Evolutionary conservation across 2,113 vertebrate species (phyloP), one percentile per base, ranked within the genome.

Genomic region (Oplegnathus fasciatus): DNA sequence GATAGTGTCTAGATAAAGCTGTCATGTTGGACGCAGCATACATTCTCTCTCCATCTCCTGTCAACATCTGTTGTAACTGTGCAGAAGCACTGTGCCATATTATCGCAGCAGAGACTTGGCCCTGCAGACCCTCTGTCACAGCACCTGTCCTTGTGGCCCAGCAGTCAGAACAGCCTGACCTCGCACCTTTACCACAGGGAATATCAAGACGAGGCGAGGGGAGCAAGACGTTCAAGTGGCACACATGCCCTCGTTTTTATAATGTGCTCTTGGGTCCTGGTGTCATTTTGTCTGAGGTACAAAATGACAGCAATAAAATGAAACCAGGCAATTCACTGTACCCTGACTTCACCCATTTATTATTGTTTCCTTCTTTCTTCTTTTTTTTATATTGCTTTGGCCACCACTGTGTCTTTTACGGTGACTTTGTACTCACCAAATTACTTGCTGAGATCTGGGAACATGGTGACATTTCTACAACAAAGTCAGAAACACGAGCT

Each of bases 81-180:
- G 32, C 76, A 50, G 52, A 66, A 30, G n/a, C 44, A 20, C 80
- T 3, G 10, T 37, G 50, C 13, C 44, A 65, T 67, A 61, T 82
- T 79, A 70, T 54, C 79, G n/a, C 78, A 79, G 82, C 81, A 82
- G 60, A 55, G 68, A 18, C 72, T 73, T n/a, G 85, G 62, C 83
- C 70, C 65, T 42, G 9, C 55, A 52, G 57, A 94, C 72, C 68
- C 58, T 76, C 72, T 48, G 75, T 86, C 86, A 55, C 78, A 81
- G 77, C 89, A 84, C 75, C 87, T 70, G 85, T 65, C 70, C 68
- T 71, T 32, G 40, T 46, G 54, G 75, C 75, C 60, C 69, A 52
- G 80, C 69, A 22, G 84, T 86, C 71, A 89, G 83, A 89, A 28
- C 84, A 85, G 65, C 78, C 87, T 75, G 88, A 93, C 90, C 82